A percentile compares a stretch with the other conserved stretches of the same genome.
Conservation (phyloP, 2,888 invertebrate genomes). For the Microchrysa polita region DNA sequence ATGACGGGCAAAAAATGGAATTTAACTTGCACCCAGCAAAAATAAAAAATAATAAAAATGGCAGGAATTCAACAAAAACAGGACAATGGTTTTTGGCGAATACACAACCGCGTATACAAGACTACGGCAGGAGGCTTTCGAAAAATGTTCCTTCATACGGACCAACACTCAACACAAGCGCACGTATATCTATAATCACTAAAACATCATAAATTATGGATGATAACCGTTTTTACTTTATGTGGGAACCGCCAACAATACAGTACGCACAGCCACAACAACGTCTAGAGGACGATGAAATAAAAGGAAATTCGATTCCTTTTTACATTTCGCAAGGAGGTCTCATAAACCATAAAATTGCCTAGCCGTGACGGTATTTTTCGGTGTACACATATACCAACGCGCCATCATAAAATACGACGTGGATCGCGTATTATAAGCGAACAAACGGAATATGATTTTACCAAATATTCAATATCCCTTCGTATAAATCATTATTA, state of each 20-base stretch:
- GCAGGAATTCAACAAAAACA: background rate
- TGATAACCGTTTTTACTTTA: conserved; percentile 48
- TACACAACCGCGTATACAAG: too few species aligned
- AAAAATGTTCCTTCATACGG: background rate
- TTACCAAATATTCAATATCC: conserved; percentile 48
- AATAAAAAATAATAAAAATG: too few species aligned
- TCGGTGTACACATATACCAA: too few species aligned
- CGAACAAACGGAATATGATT: conserved; percentile 26
- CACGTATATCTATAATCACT: conserved; percentile 39
- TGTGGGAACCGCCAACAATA: conserved; percentile 39
- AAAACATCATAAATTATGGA: conserved; percentile 49
- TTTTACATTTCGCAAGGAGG: conserved; percentile 14
- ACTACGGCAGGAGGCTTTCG: background rate
- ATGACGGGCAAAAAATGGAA: too few species aligned
- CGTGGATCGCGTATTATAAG: too few species aligned
- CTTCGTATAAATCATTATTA: conserved; percentile 50
- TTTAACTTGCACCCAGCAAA: too few species aligned
- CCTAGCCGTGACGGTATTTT: conserved; percentile 15
- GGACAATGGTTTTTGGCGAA: conserved; percentile 25
- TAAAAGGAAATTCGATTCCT: conserved; percentile 20
- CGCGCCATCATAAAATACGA: conserved; percentile 27
- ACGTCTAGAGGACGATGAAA: too few species aligned
- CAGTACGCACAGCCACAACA: too few species aligned
- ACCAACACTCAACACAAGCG: too few species aligned
- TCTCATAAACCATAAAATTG: conserved; percentile 38